Base-by-base conservation (phyloP, 1,140 invertebrate species). In the Ceratosolen fusciceps region DNA sequence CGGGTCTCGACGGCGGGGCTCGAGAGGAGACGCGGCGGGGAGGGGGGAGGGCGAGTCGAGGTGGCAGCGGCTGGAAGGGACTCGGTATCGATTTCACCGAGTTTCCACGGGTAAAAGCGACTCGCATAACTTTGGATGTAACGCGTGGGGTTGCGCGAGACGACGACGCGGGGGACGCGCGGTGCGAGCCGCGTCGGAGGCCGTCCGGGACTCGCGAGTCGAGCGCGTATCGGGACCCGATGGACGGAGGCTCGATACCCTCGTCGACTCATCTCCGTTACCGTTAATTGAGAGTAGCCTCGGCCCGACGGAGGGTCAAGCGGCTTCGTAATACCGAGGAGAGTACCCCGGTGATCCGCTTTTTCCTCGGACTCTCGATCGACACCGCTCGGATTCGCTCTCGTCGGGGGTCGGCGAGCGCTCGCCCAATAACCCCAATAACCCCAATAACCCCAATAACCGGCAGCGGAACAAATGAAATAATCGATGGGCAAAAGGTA, bases 21-120 rank as follows among this genome's bases (percentile, higher is more conserved):
- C 26, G 43, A 54, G 56, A 39, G 67, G 21, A 60, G n/a, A n/a
- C n/a, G 24, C 16, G 0, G 21, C 16, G 29, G 12, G 14, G 8
- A 29, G 2, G 19, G 19, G 21, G 9, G 43, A 4, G 4, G 34
- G 21, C 0, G 29, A 54, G 31, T 12, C 49, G 54, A 24, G 16
- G 31, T 5, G 21, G 26, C 12, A 21, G 9, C 3, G 24, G n/a
- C n/a, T 54, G 47, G 43, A 54, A 70, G 54, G 67, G 21, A 60
- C 34, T 31, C 7, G 24, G 74, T 77, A 77, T 77, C 76, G 76
- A 77, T 77, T 77, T 77, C 67, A 71, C 31, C 76, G 67, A 71
- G 76, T 70, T 77, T 77, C 65, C 74, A 77, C 73, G 73, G 73
- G 56, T 75, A 75, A 75, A 75, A 39, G 73, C 56, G 73, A 74